phyloP scores from a whole-genome alignment of 2,113 vertebrate species.

The Sinocyclocheilus maitianheensis region DNA sequence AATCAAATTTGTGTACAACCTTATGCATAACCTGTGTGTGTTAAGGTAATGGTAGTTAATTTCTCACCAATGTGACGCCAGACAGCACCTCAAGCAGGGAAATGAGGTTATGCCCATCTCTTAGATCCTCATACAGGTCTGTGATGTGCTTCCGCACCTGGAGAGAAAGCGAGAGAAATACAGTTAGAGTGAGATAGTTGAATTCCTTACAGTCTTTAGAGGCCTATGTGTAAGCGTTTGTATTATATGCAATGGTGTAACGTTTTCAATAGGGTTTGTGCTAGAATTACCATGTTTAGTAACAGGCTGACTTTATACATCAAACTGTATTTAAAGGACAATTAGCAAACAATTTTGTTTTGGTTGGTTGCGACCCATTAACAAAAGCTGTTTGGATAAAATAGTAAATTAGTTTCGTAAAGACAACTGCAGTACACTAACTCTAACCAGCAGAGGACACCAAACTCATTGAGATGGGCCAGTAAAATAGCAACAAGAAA shows the following conservation, averaged over 20 bases:
- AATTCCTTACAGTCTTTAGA: background rate
- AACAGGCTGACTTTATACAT: background rate
- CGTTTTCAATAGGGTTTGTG: background rate
- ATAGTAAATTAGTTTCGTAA: background rate
- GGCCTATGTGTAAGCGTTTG: background rate
- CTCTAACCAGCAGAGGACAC: slow-evolving; percentile 56
- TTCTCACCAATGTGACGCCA: slow-evolving; percentile 88
- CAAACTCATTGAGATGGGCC: background rate
- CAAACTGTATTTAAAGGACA: background rate
- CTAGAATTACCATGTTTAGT: background rate
- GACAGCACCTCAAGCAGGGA: slow-evolving; percentile 96
- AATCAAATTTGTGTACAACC: background rate
- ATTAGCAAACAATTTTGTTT: background rate
- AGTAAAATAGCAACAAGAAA: background rate
- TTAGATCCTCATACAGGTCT: slow-evolving; percentile 90
- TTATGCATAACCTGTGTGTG: background rate
- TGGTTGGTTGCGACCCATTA: background rate
- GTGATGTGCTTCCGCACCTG: slow-evolving; percentile 96
- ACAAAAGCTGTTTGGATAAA: background rate
- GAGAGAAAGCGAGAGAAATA: background rate
- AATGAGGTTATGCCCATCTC: slow-evolving; percentile 96
- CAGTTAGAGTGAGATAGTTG: background rate
- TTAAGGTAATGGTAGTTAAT: background rate
- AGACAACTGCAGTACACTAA: background rate
- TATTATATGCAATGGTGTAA: background rate